Conservation (phyloP, 2,113 vertebrate genomes). For the Myrmophylax atrothorax region DNA sequence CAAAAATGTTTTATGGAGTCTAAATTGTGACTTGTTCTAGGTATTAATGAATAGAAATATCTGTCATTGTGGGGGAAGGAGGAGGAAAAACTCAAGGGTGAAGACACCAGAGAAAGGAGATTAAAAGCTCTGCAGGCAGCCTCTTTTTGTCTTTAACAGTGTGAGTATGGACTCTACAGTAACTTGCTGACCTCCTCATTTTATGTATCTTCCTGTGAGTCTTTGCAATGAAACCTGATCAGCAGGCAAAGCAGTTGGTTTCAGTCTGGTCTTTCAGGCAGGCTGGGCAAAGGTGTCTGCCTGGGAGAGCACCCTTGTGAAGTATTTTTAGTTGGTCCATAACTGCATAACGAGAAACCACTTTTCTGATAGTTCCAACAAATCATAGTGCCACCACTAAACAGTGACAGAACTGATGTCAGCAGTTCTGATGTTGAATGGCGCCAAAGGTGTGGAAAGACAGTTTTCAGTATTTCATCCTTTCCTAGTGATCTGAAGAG, state of each 20-base stretch:
- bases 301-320: not conserved
- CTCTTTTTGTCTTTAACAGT: not conserved
- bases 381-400: not conserved
- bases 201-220: not conserved
- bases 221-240: not conserved
- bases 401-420: not conserved
- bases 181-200: not conserved
- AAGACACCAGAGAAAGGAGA: not conserved
- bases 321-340: not conserved
- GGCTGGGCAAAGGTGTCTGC: not conserved
- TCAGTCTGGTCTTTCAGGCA: not conserved
- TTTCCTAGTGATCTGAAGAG: conserved; percentile 39
- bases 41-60: not conserved
- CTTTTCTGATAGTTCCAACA: not conserved
- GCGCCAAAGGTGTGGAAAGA: not conserved
- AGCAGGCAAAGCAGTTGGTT: not conserved
- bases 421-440: conserved; percentile 7
- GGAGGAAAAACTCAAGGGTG: fast-evolving
- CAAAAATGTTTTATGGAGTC: not conserved
- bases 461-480: not conserved
- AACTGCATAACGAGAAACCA: not conserved
- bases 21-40: not conserved
- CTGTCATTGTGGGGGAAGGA: not conserved
- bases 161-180: not conserved
- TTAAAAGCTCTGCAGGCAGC: not conserved